Conservation (phyloP, 2,113 vertebrate species). For the Pogona vitticeps region DNA sequence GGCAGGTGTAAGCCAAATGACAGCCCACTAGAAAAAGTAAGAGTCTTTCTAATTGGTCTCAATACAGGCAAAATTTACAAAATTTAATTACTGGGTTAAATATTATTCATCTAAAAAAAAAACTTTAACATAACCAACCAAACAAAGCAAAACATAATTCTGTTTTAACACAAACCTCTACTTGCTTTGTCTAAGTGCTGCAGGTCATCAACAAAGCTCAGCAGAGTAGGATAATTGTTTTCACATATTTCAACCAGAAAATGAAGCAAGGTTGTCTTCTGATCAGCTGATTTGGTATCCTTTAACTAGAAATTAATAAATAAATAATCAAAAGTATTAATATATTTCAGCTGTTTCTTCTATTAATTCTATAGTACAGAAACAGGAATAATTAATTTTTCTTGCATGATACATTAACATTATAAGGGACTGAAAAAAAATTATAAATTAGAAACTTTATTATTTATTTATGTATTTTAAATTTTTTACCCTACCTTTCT, state of each 20-base stretch:
- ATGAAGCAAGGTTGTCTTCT: slow-evolving; percentile 92
- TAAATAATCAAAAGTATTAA: background rate
- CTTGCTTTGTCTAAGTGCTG: slow-evolving; percentile 93
- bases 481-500: no score
- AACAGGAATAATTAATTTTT: background rate
- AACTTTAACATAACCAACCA: background rate
- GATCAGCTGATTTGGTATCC: slow-evolving; percentile 93
- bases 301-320: slow-evolving; percentile 79
- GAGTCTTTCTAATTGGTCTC: background rate
- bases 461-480: no score
- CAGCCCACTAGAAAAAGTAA: background rate
- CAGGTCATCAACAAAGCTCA: slow-evolving; percentile 88
- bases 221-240: slow-evolving; percentile 86
- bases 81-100: background rate
- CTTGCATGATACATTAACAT: background rate
- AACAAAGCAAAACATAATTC: background rate
- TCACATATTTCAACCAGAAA: slow-evolving; percentile 93
- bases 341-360: slow-evolving; percentile 16
- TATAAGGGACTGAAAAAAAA: background rate
- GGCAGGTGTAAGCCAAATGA: background rate
- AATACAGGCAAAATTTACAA: no score
- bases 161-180: slow-evolving; percentile 80
- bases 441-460: background rate
- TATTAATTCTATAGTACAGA: background rate
- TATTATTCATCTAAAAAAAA: background rate